These are phyloP conservation scores for Caenorhabditis zanzibari DNA, from an alignment of 2,888 invertebrate species.

Conservation along the genomic window DNA sequence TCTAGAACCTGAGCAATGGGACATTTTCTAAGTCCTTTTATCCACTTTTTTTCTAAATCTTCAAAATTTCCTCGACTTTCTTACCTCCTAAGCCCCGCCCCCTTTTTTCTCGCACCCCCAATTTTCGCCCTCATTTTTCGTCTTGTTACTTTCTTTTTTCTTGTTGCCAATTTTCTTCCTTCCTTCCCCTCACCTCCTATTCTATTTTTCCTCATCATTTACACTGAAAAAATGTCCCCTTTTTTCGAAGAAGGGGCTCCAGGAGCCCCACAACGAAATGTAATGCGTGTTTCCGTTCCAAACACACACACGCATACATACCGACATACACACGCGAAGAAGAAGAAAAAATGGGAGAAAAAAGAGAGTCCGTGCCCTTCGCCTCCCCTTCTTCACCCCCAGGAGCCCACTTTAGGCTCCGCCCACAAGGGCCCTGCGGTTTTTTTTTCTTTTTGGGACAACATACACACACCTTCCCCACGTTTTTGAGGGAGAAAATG, in stretches of 20 bases:
- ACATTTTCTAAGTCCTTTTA: too few relatives aligned
- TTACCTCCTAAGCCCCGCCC: slow-evolving; percentile 4
- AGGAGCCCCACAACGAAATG: slow-evolving; percentile 28
- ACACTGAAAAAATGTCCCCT: slow-evolving; percentile 13
- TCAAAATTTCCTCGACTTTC: too few relatives aligned
- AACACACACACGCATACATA: slow-evolving; percentile 21
- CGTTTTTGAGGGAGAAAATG: neutral
- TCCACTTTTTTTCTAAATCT: too few relatives aligned
- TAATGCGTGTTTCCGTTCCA: slow-evolving; percentile 59
- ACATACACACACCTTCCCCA: slow-evolving; percentile 8
- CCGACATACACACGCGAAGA: slow-evolving; percentile 11
- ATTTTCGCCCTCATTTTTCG: too few relatives aligned
- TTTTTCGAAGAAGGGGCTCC: neutral
- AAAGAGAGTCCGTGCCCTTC: neutral
- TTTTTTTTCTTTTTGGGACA: slow-evolving; percentile 6
- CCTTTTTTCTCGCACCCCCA: too few relatives aligned
- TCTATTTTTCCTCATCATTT: slow-evolving; percentile 1
- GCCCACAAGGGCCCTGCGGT: neutral
- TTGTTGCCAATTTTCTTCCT: neutral
- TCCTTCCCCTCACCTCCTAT: slow-evolving; percentile 9
- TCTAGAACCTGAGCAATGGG: too few relatives aligned
- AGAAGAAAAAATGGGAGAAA: slow-evolving; percentile 3
- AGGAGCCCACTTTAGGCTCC: neutral
- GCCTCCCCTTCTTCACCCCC: too few relatives aligned
- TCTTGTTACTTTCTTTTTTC: slow-evolving; percentile 4